phyloP scores from a whole-genome alignment of 2,888 invertebrate species.

The Latrodectus hesperus region DNA sequence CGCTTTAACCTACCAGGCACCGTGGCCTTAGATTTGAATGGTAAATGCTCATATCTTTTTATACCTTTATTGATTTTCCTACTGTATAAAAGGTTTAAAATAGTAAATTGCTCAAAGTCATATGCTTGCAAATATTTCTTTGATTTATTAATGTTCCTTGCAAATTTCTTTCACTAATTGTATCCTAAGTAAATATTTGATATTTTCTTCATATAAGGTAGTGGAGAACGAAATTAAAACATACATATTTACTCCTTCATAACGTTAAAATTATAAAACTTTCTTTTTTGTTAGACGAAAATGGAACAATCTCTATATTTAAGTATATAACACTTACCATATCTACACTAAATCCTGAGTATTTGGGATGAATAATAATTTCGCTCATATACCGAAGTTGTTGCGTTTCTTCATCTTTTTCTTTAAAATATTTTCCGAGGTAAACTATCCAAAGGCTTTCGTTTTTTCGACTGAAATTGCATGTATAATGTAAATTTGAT shows the following conservation, averaged over 20 bases:
- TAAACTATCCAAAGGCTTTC: slow-evolving; percentile 50
- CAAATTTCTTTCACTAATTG: not conserved
- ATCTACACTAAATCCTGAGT: not conserved
- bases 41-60: too few species aligned
- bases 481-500: too few species aligned
- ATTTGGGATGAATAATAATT: slow-evolving; percentile 64
- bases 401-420: slow-evolving; percentile 42
- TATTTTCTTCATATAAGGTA: too few species aligned
- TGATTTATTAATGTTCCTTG: not conserved
- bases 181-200: not conserved
- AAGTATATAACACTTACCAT: not conserved
- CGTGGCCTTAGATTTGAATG: too few species aligned
- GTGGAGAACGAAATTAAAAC: too few species aligned
- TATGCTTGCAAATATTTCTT: not conserved
- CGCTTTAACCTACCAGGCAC: too few species aligned
- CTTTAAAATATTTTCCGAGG: slow-evolving; percentile 63
- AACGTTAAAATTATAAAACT: too few species aligned
- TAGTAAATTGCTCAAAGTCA: not conserved
- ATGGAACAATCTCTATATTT: not conserved
- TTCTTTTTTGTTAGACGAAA: too few species aligned
- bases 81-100: too few species aligned
- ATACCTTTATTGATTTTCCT: too few species aligned
- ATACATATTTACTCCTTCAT: too few species aligned
- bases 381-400: slow-evolving; percentile 58
- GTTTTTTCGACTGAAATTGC: slow-evolving; percentile 40